Conservation (phyloP, 1,140 invertebrate species). For the Leptopilina clavipes region DNA sequence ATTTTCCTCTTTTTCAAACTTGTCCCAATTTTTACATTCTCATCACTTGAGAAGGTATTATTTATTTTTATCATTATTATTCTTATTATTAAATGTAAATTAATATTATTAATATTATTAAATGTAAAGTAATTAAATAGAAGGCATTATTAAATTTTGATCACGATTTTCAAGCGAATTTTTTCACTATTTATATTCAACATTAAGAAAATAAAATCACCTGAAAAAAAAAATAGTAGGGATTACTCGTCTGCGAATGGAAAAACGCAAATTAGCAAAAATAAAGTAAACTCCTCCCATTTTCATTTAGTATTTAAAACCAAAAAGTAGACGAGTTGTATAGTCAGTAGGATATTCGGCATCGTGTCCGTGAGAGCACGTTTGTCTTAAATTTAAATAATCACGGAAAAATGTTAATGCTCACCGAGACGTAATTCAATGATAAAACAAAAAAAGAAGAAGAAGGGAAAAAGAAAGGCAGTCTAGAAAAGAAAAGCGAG, state of each 20-base stretch:
- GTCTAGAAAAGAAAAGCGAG: background rate
- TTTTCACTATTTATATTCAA: too few relatives aligned
- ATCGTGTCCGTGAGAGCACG: slow-evolving; percentile 44
- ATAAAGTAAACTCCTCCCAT: slow-evolving; percentile 15
- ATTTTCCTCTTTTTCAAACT: too few relatives aligned
- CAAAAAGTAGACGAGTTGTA: background rate
- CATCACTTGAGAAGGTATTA: too few relatives aligned
- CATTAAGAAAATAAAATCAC: too few relatives aligned
- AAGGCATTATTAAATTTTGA: too few relatives aligned
- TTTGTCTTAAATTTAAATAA: slow-evolving; percentile 69
- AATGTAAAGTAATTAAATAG: too few relatives aligned
- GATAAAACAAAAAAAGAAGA: slow-evolving; percentile 59
- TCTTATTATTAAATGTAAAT: too few relatives aligned
- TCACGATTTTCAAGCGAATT: too few relatives aligned
- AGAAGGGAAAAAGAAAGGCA: slow-evolving; percentile 26
- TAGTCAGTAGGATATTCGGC: slow-evolving; percentile 32
- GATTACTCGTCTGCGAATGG: background rate
- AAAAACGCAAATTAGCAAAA: slow-evolving; percentile 6
- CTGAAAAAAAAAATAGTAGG: background rate
- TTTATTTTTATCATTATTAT: too few relatives aligned
- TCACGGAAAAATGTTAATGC: slow-evolving; percentile 67
- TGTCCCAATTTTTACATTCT: too few relatives aligned
- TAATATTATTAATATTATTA: too few relatives aligned
- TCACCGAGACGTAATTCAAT: slow-evolving; percentile 60
- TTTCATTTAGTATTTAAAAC: slow-evolving; percentile 50